Evolutionary conservation across 2,797 vertebrate species (phyloP).

Genomic region (Pseudochirops cupreus): DNA sequence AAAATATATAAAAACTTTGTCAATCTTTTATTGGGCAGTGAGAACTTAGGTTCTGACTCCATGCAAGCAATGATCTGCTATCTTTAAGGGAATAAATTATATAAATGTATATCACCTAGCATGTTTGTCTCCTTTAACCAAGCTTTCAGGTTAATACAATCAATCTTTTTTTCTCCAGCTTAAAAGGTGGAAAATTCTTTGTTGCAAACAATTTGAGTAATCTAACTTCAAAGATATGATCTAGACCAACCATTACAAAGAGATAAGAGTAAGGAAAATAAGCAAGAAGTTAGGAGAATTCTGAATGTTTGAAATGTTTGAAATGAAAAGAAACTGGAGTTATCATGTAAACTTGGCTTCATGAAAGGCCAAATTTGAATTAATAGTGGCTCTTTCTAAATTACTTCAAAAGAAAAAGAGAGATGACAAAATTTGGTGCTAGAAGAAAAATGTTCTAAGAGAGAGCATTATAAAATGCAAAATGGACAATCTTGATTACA

Average conservation of each 20-base stretch:
- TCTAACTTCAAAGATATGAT: background rate
- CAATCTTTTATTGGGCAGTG: too few species aligned
- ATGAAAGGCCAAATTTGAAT: background rate
- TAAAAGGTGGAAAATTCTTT: background rate
- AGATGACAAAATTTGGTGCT: background rate
- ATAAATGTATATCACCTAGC: too few species aligned
- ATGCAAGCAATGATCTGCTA: too few species aligned
- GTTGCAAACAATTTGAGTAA: background rate
- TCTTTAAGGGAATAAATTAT: too few species aligned
- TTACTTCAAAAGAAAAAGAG: background rate
- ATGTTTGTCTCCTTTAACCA: too few species aligned
- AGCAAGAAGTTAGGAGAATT: background rate
- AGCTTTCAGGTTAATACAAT: too few species aligned
- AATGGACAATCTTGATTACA: too few species aligned
- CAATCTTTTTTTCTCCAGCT: background rate
- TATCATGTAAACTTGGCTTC: background rate
- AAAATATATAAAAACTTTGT: too few species aligned
- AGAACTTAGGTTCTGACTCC: too few species aligned
- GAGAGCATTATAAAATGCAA: too few species aligned
- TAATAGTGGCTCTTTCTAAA: background rate
- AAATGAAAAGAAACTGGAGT: background rate
- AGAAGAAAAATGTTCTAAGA: background rate
- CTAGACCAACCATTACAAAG: background rate
- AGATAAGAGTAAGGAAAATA: background rate
- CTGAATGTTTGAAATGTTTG: background rate